A percentile compares a stretch with the other conserved stretches of the same genome.
Conservation (phyloP, 2,888 invertebrate species). For the Drosophila meridionalis region DNA sequence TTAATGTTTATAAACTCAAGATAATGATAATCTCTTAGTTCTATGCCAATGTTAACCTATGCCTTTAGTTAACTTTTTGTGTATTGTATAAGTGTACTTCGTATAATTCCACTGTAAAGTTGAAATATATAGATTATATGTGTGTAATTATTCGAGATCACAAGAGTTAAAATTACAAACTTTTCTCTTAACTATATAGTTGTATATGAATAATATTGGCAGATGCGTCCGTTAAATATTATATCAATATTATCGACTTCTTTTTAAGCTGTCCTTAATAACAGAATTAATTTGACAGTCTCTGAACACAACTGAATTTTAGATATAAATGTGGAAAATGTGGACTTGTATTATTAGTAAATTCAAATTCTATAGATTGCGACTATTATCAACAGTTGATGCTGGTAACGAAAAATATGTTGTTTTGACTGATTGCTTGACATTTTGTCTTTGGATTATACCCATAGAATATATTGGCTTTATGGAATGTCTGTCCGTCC, state of each 20-base stretch:
- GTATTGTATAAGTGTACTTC: background rate
- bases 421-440: too few species aligned
- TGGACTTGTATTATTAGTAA: too few species aligned
- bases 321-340: too few species aligned
- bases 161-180: background rate
- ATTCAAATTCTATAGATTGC: too few species aligned
- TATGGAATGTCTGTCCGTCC: too few species aligned
- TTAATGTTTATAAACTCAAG: conserved; percentile 11
- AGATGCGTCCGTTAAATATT: background rate
- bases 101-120: background rate
- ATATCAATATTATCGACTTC: background rate
- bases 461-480: too few species aligned
- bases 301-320: background rate
- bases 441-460: too few species aligned
- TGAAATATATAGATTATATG: background rate
- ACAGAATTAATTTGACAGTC: too few species aligned
- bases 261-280: too few species aligned
- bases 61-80: background rate
- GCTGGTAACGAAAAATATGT: too few species aligned
- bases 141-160: background rate
- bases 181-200: background rate
- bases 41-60: background rate
- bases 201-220: background rate
- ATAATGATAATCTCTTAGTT: background rate
- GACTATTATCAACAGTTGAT: too few species aligned